Percentiles rank a stretch among this genome's conserved stretches.
Evolutionary conservation across 2,888 invertebrate species (phyloP).

Genomic region (Onthophagus sagittarius): DNA sequence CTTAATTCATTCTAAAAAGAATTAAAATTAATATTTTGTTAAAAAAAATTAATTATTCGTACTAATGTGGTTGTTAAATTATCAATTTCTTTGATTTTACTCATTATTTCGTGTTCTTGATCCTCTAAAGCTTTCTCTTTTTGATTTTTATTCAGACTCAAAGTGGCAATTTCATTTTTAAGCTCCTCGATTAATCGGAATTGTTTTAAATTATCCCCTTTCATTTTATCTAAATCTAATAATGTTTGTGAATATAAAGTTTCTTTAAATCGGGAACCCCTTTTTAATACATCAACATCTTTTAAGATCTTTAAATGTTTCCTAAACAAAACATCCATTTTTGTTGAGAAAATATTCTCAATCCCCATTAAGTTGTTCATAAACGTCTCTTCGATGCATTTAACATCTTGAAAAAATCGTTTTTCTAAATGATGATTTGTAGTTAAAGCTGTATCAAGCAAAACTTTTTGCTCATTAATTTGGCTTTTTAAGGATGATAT

Average conservation of each 20-base stretch:
- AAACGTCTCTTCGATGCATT: conserved; percentile 23
- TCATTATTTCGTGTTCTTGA: conserved; percentile 25
- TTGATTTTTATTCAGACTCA: conserved; percentile 27
- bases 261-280: conserved; percentile 33
- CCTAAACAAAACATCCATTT: conserved; percentile 27
- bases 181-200: conserved; percentile 34
- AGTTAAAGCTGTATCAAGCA: conserved; percentile 30
- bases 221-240: conserved; percentile 36
- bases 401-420: conserved; percentile 33
- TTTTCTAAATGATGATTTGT: conserved; percentile 31
- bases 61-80: conserved; percentile 38
- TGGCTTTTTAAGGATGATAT: conserved; percentile 31
- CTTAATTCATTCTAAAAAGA: conserved; percentile 41
- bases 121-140: conserved; percentile 22
- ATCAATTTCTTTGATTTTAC: conserved; percentile 30
- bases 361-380: conserved; percentile 17
- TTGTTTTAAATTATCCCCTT: conserved; percentile 37
- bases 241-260: conserved; percentile 31
- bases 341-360: conserved; percentile 23
- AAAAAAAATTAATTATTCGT: no score
- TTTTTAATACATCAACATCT: conserved; percentile 36
- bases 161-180: conserved; percentile 35
- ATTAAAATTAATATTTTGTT: no score
- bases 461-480: conserved; percentile 35
- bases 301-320: conserved; percentile 33